phyloP scores from a whole-genome alignment of 1,140 invertebrate species.

The Hypothenemus hampei region DNA sequence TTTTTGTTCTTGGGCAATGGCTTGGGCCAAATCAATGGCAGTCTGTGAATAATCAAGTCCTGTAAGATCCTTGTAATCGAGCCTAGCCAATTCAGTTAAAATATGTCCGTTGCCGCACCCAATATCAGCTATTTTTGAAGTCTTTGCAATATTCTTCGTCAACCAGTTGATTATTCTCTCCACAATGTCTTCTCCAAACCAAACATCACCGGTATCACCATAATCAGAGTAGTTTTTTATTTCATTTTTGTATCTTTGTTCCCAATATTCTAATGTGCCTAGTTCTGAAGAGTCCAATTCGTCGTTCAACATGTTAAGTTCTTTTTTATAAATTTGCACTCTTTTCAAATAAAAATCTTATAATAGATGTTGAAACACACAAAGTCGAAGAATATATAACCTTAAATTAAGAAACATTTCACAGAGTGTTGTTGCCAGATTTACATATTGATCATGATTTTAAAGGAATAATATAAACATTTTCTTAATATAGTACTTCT shows the following conservation, averaged over 20 bases:
- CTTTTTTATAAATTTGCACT: background rate
- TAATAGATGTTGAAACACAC: too few relatives aligned
- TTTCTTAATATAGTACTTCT: too few relatives aligned
- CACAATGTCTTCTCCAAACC: constrained; percentile 85
- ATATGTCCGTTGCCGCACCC: constrained; percentile 90
- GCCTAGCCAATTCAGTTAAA: constrained; percentile 67
- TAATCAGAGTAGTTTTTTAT: constrained; percentile 75
- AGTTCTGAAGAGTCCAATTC: constrained; percentile 70
- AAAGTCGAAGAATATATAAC: too few relatives aligned
- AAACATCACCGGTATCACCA: constrained; percentile 87
- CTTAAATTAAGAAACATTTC: too few relatives aligned
- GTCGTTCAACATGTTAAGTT: constrained; percentile 30
- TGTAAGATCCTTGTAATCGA: constrained; percentile 67
- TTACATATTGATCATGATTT: too few relatives aligned
- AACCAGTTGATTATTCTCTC: constrained; percentile 68
- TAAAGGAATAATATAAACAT: too few relatives aligned
- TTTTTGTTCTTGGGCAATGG: constrained; percentile 56
- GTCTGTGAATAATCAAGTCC: constrained; percentile 82
- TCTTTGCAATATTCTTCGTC: constrained; percentile 48
- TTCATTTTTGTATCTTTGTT: constrained; percentile 73
- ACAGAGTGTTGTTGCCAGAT: too few relatives aligned
- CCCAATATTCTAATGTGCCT: constrained; percentile 82
- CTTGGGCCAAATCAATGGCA: constrained; percentile 69
- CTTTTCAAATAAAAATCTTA: too few relatives aligned
- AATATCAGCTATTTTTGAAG: constrained; percentile 58